Base-by-base conservation (phyloP, 2,888 invertebrate species). In the Polydrusus tereticollis region DNA sequence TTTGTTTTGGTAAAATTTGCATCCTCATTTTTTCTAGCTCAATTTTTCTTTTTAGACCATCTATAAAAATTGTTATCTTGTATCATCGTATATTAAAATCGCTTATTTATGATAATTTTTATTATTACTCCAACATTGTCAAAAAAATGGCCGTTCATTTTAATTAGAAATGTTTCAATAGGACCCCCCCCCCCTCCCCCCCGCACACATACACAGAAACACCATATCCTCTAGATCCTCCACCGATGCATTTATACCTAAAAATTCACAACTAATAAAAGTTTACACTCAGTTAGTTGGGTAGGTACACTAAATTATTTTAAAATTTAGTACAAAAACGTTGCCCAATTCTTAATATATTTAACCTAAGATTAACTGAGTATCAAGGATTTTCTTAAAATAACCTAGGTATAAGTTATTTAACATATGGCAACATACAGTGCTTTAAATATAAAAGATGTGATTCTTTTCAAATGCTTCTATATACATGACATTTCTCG, bases 371-470 rank as follows among this genome's bases (percentile, higher is more conserved):
- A 50, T 57, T 64, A 70, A 62, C 62, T 55, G 60, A 69, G 69
- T 69, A 62, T 55, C 52, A 55, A 55, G 29, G 29, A 55, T 55
- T 59, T 26, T 26, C 55, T 64, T 52, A 62, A 69, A 43, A 21
- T 69, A 68, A 68, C 59, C 60, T 68, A n/a, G n/a, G n/a, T n/a
- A 33, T 62, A 70, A 75, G 70, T 73, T 77, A 77, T 77, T 76
- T 73, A 78, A 79, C 77, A 75, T 78, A 81, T 81, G 81, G 80
- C 81, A 81, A 82, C 78, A 79, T 81, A 79, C 67, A 72, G 72
- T 72, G 72, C 72, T 72, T 50, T 72, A 77, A 79, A 79, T 77
- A 77, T 77, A 77, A 75, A 79, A 81, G 77, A 81, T 77, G 81
- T 80, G 81, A 81, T 81, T 80, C 77, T 82, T 58, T 50, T 33